Conservation (phyloP, 2,113 vertebrate species). For the Laticauda colubrina region DNA sequence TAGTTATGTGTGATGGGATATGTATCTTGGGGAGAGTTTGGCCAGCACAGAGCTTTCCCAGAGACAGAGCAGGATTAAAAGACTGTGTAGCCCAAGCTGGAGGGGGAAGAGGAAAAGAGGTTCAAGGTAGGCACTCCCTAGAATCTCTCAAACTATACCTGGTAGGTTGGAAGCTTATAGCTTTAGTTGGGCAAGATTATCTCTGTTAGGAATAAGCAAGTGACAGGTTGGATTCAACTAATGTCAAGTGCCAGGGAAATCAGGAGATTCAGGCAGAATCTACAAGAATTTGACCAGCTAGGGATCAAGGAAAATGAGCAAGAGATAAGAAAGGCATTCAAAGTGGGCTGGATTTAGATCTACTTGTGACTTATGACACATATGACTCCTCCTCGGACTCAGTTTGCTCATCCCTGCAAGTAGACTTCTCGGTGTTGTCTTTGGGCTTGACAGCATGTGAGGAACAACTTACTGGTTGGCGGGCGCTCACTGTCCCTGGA, state of each 20-base stretch:
- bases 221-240: neutral
- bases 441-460: neutral
- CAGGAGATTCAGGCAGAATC: neutral
- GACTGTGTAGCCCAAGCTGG: neutral
- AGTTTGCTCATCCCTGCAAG: neutral
- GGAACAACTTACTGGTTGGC: conserved; percentile 20
- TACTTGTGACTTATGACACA: neutral
- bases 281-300: neutral
- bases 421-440: neutral
- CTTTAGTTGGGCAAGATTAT: neutral
- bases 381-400: neutral
- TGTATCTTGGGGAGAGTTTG: neutral
- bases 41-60: neutral
- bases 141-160: neutral
- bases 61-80: neutral
- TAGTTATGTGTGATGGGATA: neutral
- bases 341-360: neutral
- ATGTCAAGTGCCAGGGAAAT: neutral
- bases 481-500: neutral
- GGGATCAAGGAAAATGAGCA: neutral
- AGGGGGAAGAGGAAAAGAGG: neutral
- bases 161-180: neutral
- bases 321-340: neutral
- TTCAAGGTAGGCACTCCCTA: neutral
- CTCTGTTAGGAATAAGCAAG: neutral